These are phyloP conservation scores for Tokudaia tokunoshimensis DNA, from an alignment of 2,797 vertebrate genomes.

Conservation along the genomic window DNA sequence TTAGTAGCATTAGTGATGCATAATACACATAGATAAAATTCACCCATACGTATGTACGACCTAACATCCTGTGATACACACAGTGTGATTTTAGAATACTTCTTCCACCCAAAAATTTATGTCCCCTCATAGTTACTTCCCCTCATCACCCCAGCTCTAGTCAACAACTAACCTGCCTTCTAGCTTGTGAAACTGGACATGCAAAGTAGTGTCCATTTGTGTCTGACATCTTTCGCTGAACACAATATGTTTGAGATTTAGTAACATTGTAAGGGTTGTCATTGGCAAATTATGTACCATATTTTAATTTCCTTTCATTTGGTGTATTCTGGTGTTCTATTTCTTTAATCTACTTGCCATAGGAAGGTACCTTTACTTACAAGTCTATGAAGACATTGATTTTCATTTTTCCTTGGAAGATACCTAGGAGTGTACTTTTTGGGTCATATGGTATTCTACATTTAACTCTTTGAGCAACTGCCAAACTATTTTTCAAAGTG, in stretches of 20 bases:
- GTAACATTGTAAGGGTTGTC: background rate
- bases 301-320: background rate
- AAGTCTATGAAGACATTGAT: background rate
- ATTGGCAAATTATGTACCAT: background rate
- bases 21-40: slow-evolving; percentile 49
- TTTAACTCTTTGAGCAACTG: slow-evolving; percentile 19
- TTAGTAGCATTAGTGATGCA: background rate
- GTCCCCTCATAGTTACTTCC: background rate
- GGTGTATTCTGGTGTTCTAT: background rate
- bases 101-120: slow-evolving; percentile 7
- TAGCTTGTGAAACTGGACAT: background rate
- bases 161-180: background rate
- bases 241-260: background rate
- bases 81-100: background rate
- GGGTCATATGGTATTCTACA: background rate
- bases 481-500: background rate
- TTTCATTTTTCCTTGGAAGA: background rate
- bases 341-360: background rate
- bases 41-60: background rate
- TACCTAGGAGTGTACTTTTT: background rate
- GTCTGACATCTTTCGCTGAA: background rate
- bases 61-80: slow-evolving; percentile 4
- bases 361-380: background rate
- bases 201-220: background rate
- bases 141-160: background rate